Conservation (phyloP, 2,888 invertebrate species). For the Eurytoma californica region DNA sequence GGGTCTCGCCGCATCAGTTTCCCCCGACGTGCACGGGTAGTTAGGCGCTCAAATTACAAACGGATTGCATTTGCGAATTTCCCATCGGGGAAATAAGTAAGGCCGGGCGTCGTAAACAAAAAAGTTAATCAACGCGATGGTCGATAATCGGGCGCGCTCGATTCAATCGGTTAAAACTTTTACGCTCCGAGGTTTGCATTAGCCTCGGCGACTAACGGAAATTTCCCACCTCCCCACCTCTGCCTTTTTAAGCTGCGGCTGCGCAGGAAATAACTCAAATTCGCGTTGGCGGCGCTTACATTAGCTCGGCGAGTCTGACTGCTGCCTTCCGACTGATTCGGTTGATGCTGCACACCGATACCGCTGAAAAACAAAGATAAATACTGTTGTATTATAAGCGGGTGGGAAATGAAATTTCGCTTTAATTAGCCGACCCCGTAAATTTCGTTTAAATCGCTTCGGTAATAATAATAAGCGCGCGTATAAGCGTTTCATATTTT, state of each 20-base stretch:
- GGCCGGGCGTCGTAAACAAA: neutral
- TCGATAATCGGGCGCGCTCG: neutral
- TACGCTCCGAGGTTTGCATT: neutral
- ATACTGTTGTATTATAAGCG: neutral
- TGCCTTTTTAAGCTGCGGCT: too few relatives aligned
- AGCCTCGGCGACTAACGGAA: neutral
- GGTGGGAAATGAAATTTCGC: neutral
- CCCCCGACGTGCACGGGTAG: too few relatives aligned
- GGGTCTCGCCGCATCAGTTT: too few relatives aligned
- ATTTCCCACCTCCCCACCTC: neutral
- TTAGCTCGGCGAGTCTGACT: constrained; percentile 10
- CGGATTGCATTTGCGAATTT: too few relatives aligned
- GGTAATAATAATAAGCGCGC: too few relatives aligned
- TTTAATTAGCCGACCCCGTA: neutral
- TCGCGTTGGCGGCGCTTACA: constrained; percentile 12
- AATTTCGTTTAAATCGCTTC: too few relatives aligned
- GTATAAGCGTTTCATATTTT: too few relatives aligned
- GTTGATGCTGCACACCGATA: constrained; percentile 36
- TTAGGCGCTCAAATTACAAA: too few relatives aligned
- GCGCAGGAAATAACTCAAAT: neutral
- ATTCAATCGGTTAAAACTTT: neutral
- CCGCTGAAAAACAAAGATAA: constrained; percentile 13
- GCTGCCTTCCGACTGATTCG: constrained; percentile 16
- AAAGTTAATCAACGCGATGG: neutral
- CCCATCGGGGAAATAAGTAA: too few relatives aligned